Evolutionary conservation across 2,797 vertebrate genomes (phyloP).

Genomic region (Myoxocephalus aenaeus): DNA sequence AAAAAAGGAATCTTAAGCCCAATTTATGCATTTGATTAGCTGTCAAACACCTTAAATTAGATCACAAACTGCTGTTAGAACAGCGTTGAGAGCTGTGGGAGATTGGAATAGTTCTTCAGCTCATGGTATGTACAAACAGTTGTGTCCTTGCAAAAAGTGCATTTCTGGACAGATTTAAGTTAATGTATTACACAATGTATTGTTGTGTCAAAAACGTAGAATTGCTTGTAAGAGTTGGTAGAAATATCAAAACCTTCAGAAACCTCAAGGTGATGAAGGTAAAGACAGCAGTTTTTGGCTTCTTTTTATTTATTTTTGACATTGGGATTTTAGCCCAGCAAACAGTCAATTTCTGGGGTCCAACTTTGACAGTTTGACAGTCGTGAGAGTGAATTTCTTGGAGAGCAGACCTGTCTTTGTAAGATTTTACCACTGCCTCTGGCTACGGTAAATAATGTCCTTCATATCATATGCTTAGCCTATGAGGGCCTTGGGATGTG

Average conservation of each 20-base stretch:
- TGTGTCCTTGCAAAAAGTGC: background rate
- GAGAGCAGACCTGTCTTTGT: constrained; percentile 5
- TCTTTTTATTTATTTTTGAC: background rate
- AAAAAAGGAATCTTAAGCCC: background rate
- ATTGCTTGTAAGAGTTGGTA: background rate
- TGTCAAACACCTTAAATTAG: background rate
- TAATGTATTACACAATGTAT: too few species aligned
- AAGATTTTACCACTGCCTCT: constrained; percentile 8
- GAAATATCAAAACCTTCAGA: background rate
- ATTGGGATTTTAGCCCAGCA: background rate
- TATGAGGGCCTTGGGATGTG: background rate
- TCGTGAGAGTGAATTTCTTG: constrained; percentile 10
- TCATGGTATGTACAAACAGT: constrained; percentile 15
- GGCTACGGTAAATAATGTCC: background rate
- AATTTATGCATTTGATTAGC: too few species aligned
- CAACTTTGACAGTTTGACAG: background rate
- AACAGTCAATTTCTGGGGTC: background rate
- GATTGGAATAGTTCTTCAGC: background rate
- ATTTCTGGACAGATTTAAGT: too few species aligned
- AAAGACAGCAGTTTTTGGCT: too few species aligned
- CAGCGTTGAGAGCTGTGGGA: background rate
- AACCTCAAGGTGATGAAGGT: background rate
- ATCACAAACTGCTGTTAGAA: background rate
- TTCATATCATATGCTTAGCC: background rate
- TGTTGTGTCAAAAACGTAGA: background rate